Conservation (phyloP, 2,797 vertebrate species). For the Acestrorhynchus altus region DNA sequence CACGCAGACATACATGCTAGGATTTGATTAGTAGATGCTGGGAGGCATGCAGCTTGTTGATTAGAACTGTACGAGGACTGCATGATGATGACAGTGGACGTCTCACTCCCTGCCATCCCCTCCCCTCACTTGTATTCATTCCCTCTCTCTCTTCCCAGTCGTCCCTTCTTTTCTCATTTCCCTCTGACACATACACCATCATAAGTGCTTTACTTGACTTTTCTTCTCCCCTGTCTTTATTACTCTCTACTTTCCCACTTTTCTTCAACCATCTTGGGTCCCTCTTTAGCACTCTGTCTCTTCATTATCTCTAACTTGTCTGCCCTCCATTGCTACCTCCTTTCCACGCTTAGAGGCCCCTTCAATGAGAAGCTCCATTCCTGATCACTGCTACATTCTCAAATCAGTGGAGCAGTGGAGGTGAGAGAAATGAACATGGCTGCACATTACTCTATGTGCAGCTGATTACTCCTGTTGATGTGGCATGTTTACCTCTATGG, state of each 20-base stretch:
- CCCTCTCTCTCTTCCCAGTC: conserved; percentile 28
- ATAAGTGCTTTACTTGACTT: not conserved
- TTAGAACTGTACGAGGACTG: conserved; percentile 75
- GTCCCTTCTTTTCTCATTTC: not conserved
- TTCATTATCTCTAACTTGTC: conserved; percentile 18
- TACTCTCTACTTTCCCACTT: not conserved
- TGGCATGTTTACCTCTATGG: conserved; percentile 47
- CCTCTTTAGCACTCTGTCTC: not conserved
- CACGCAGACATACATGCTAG: conserved; percentile 72
- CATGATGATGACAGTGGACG: conserved; percentile 75
- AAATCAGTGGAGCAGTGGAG: conserved; percentile 29
- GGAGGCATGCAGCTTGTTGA: conserved; percentile 79
- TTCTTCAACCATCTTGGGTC: not conserved
- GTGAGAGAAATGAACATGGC: conserved; percentile 34
- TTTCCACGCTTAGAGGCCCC: not conserved
- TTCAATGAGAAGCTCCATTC: not conserved
- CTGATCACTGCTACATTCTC: conserved; percentile 24
- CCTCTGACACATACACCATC: not conserved
- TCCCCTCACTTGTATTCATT: not conserved
- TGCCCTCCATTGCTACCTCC: not conserved
- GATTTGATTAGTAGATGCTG: conserved; percentile 78
- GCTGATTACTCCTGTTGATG: conserved; percentile 32
- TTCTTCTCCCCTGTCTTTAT: not conserved
- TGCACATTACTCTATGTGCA: not conserved
- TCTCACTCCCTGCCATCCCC: conserved; percentile 35